These are phyloP conservation scores for Arrhopalites spinosus DNA, from an alignment of 2,888 invertebrate genomes.

Conservation along the genomic window DNA sequence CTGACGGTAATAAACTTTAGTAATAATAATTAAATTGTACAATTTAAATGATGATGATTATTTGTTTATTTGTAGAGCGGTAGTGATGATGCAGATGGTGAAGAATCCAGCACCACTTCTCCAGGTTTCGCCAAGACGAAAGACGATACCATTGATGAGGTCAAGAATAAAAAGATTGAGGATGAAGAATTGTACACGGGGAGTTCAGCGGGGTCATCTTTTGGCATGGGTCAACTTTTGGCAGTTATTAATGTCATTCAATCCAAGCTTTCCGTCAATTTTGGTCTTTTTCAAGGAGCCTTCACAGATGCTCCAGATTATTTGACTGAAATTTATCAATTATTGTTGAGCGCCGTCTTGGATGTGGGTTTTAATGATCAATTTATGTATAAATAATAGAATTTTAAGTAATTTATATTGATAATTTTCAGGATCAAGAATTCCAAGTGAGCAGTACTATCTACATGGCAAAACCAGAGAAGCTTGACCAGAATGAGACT, in stretches of 20 bases:
- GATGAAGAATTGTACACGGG: conserved; percentile 3
- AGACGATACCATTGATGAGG: too few relatives aligned
- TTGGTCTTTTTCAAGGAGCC: conserved; percentile 5
- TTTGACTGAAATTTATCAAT: conserved; percentile 23
- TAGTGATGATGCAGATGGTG: background rate
- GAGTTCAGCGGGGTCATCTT: conserved; percentile 21
- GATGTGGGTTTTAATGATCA: background rate
- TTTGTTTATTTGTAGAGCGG: background rate
- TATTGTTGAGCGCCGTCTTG: background rate
- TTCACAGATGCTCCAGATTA: conserved; percentile 18
- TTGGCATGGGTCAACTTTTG: conserved; percentile 22
- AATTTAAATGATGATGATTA: too few relatives aligned
- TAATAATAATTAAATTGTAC: too few relatives aligned
- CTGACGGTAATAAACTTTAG: conserved; percentile 15
- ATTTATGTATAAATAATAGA: background rate
- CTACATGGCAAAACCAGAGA: background rate
- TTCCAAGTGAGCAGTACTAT: background rate
- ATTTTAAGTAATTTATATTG: too few relatives aligned
- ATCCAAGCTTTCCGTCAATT: too few relatives aligned
- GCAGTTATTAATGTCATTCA: conserved; percentile 3
- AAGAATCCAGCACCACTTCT: too few relatives aligned
- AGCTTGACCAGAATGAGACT: background rate
- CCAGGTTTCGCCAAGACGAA: too few relatives aligned
- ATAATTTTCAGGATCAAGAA: background rate
- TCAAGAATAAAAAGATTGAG: too few relatives aligned